Evolutionary conservation across 2,113 vertebrate species (phyloP), one percentile per base, ranked within the genome.

Genomic region (Rhea americana): DNA sequence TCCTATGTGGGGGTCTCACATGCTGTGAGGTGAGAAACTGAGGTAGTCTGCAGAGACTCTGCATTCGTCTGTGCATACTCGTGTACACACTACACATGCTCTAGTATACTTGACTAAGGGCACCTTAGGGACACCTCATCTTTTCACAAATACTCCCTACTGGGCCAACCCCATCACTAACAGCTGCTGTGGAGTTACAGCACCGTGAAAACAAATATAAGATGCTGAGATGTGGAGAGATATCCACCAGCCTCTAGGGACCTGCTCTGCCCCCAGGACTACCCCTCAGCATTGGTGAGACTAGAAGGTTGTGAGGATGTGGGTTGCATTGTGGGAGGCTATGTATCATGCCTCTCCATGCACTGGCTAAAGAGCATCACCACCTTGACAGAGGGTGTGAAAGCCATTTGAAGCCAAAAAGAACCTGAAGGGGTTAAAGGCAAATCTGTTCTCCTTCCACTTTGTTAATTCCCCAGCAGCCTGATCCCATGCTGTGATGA

Each of bases 391-490:
- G 81, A 85, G 51, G 68, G 25, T 10, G 30, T 76, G 50, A 32
- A 67, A 83, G n/a, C 16, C 21, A 15, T 62, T 14, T 47, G 30
- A 72, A 88, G 21, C 47, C 1, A 0, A 61, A 68, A 59, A 35
- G 50, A 78, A 87, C 82, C 24, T 0, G 5, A 92, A 95, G 11
- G 78, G 66, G 93, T 97, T 96, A 96, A 96, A 94, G 47, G 82
- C 56, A 92, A 90, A 95, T 97, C 88, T 1, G 0, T 85, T 47
- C 43, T 45, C 87, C 51, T 18, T 35, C 21, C 68, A 65, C 78
- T 79, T 63, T n/a, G 67, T 90, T 96, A 97, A 97, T 97, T 95
- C 93, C 79, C 59, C 12, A 11, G 76, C 82, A 94, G 90, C 90
- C 80, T 89, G 86, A 95, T 89, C 85, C 82, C 15, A 21, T 43